Evolutionary conservation across 1,140 invertebrate genomes (phyloP), one percentile per base, ranked within the genome.

Genomic region (Calycopis cecrops): DNA sequence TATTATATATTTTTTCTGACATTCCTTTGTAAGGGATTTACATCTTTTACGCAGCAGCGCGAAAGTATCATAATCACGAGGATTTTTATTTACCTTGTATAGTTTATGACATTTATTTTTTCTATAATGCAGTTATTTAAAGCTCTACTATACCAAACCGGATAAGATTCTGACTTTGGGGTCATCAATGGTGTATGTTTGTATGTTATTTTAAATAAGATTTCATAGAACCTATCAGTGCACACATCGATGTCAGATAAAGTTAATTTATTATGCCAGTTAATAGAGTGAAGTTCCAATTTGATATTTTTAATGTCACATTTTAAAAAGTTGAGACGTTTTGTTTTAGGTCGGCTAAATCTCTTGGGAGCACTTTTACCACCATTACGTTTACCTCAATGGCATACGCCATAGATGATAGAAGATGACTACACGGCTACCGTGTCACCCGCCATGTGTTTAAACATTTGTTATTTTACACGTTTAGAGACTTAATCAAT

Each of bases 11-110:
- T 37, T 44, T 2, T 49, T 40, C 16, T 21, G n/a, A 48, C 14
- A 57, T 47, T 17, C 8, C 21, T 49, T 38, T 12, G 42, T 47
- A 9, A 57, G 35, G 35, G 11, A 34, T 12, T 54, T 54, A 14
- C 57, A 51, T 49, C 52, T 51, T 12, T 11, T 10, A 7, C 53
- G 35, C 12, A 60, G 48, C 17, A 55, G 11, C 9, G 51, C 17
- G 10, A 59, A 60, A 9, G 47, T 50, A 35, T 54, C 52, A 35
- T 60, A 54, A 50, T 55, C 52, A 9, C 52, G 34, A 14, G 57
- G 57, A 37, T 55, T 59, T 18, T 40, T 11, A 18, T 42, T 55
- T 40, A 9, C 17, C 35, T 50, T 59, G 10, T 11, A 37, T 4
- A 37, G 10, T 37, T 37, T 37, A 11, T 37, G 35, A 37, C 4